Base-by-base conservation (phyloP, 2,797 vertebrate species). In the Adrianichthys oophorus region DNA sequence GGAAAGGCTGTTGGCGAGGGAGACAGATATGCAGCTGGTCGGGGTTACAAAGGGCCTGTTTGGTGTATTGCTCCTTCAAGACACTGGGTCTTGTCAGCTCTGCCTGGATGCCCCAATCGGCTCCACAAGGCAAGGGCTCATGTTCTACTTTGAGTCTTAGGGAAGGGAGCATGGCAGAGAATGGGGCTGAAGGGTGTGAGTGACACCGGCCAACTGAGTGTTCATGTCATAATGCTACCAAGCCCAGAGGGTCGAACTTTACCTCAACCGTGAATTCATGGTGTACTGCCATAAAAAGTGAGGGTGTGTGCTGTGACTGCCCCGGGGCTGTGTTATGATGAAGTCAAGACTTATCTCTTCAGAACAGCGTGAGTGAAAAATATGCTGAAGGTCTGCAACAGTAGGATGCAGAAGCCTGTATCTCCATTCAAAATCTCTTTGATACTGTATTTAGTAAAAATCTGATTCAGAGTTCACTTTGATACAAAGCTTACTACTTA, bases 81-180 rank as follows among this genome's bases (percentile, higher is more conserved):
- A 91, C 87, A 90, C 85, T 90, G 88, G 84, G 78, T 74, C 82
- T 86, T 90, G 75, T 81, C 86, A 84, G 68, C 85, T 84, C 82
- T 79, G 71, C 49, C 81, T 87, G 82, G 87, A 79, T 88, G 80
- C 74, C 62, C 67, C 80, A 56, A 84, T 86, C 80, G 75, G 79
- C 77, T 76, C 82, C 76, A 84, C 80, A 84, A 85, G 82, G 83
- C 77, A 76, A 72, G 59, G 84, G 79, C 76, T 77, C 86, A 79
- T 85, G 87, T 81, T 84, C 87, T 73, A 77, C 72, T 82, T 63
- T 64, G 77, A 66, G 85, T 81, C 84, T 65, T 80, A 74, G 83
- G 80, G 84, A 86, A 82, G 82, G 74, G 72, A 78, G 84, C 64
- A 59, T 46, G 74, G 78, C 50, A 15, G 76, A 58, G 69, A 73